Evolutionary conservation across 2,888 invertebrate genomes (phyloP), one percentile per base, ranked within the genome.

Genomic region (Calameuta pallipes): DNA sequence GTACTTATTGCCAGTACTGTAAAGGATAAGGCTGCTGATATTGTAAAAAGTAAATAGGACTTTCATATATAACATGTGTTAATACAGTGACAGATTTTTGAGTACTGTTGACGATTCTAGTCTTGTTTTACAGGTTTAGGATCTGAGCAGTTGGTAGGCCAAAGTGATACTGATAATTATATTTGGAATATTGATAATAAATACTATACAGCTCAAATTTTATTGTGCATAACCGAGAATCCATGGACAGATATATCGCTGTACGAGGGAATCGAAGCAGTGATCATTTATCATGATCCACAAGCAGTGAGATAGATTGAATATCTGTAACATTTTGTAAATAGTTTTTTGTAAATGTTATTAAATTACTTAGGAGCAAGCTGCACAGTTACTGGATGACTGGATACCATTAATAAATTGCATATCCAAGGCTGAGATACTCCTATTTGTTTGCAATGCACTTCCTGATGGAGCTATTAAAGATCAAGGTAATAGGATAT

Each of bases 141-240:
- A 30, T 89, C 89, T 41, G 88, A 90, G 79, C 84, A 84, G n/a
- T 78, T 87, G 11, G 82, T 85, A 23, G 82, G 88, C 31, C 84
- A 89, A 76, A 87, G 89, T 30, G 87, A 90, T 75, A 82, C 90
- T 12, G 84, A 88, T 75, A 89, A 90, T 79, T 92, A 93, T 85
- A 88, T 92, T 1, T 94, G 94, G 94, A 92, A 92, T 80, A 93
- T 96, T 80, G 93, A 94, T 82, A 96, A 95, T 69, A 96, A 96
- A 90, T 96, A 96, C 91, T 96, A 96, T 87, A 93, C 93, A 73
- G 93, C 95, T 15, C 92, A 94, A 87, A 93, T 95, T 56, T 90
- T 93, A 82, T 85, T 96, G 33, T 93, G 94, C 85, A 91, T 93
- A 0, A 90, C 94, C 75, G 89, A 92, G 85, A 87, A 90, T 84